Evolutionary conservation across 2,888 invertebrate species (phyloP).

Genomic region (Watsonalla cultraria): DNA sequence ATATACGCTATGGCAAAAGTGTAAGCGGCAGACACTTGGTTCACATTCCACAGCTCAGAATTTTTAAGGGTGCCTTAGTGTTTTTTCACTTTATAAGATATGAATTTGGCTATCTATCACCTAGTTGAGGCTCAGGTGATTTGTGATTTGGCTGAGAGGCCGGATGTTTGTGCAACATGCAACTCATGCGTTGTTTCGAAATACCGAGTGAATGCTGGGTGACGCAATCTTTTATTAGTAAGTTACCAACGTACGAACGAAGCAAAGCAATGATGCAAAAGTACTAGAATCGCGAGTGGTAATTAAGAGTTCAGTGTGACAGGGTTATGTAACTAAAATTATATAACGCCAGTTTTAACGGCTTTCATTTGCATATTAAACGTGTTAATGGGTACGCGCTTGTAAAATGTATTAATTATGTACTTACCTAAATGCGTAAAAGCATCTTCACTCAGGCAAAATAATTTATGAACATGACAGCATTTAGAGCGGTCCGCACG

Average conservation of each 20-base stretch:
- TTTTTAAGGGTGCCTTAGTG: no score
- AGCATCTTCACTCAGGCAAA: no score
- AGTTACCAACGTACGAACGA: conserved; percentile 46
- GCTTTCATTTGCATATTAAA: conserved; percentile 3
- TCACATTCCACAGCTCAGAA: no score
- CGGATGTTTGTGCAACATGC: conserved; percentile 72
- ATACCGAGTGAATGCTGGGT: conserved; percentile 67
- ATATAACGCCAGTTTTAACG: conserved; percentile 16
- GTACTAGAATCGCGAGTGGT: conserved; percentile 34
- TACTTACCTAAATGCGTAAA: no score
- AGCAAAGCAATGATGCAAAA: conserved; percentile 45
- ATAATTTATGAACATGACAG: no score
- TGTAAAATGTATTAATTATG: no score
- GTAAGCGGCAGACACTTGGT: no score
- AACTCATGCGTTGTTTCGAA: conserved; percentile 66
- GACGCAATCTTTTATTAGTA: conserved; percentile 65
- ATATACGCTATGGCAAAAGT: no score
- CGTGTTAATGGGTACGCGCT: no score
- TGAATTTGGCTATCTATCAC: no score
- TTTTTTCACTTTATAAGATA: no score
- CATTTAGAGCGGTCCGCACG: no score
- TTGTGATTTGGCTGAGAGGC: conserved; percentile 38
- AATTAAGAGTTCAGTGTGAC: conserved; percentile 29
- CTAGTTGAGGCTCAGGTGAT: conserved; percentile 29
- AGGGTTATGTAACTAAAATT: conserved; percentile 25